Percentiles rank a stretch among this genome's conserved stretches.
Conservation (phyloP, 1,140 invertebrate genomes). For the Drosophila melanica region DNA sequence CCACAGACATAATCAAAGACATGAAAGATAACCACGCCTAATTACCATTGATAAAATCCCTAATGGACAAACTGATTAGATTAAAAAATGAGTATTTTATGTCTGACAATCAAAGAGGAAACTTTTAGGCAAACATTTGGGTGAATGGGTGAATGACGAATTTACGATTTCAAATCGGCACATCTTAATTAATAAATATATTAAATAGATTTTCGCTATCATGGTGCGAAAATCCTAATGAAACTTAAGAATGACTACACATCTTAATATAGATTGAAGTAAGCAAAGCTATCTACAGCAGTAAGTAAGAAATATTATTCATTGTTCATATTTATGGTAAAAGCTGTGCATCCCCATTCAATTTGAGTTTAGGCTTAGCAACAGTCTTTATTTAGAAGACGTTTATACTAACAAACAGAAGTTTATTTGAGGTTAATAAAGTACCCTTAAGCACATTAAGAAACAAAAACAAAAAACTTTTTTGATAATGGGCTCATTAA, state of each 20-base stretch:
- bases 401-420: too few relatives aligned
- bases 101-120: neutral
- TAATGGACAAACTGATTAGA: slow-evolving; percentile 1
- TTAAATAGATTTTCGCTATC: too few relatives aligned
- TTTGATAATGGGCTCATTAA: slow-evolving; percentile 28
- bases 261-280: too few relatives aligned
- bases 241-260: too few relatives aligned
- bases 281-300: too few relatives aligned
- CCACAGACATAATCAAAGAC: neutral
- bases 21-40: neutral
- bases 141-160: too few relatives aligned
- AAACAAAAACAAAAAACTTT: slow-evolving; percentile 62
- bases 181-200: slow-evolving; percentile 1
- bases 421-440: neutral
- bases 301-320: too few relatives aligned
- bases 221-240: too few relatives aligned
- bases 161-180: neutral
- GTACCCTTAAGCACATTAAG: too few relatives aligned
- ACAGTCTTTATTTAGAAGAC: neutral
- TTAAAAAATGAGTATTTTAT: neutral
- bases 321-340: too few relatives aligned
- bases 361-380: neutral
- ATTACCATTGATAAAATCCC: neutral
- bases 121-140: too few relatives aligned
- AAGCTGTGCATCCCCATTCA: too few relatives aligned